Conservation (phyloP, 2,797 vertebrate genomes). For the Psittacula derbiana region DNA sequence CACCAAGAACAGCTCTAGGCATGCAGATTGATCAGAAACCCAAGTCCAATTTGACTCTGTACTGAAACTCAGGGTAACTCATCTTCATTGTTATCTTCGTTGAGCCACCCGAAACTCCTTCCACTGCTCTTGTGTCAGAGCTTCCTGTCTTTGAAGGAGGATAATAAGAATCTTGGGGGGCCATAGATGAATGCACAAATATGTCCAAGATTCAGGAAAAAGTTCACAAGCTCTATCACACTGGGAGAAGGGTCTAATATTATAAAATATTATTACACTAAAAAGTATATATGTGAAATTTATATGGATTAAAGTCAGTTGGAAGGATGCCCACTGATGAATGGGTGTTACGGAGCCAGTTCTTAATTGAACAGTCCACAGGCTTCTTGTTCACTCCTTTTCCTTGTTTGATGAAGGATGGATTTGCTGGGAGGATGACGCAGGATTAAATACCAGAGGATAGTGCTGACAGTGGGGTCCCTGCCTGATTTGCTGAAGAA, state of each 20-base stretch:
- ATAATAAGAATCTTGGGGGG: background rate
- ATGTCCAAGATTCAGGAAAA: background rate
- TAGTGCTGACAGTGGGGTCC: background rate
- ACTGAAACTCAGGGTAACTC: background rate
- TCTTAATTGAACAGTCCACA: conserved; percentile 24
- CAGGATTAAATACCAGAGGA: background rate
- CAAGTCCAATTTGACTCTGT: background rate
- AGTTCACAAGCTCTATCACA: background rate
- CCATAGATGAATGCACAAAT: background rate
- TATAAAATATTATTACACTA: background rate
- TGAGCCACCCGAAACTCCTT: background rate
- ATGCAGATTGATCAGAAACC: background rate
- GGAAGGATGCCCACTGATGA: background rate
- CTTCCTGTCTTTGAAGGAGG: background rate
- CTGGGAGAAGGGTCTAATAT: background rate
- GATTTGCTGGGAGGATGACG: background rate
- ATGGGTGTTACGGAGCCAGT: background rate
- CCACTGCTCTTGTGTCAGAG: background rate
- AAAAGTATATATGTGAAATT: background rate
- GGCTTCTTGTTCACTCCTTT: background rate
- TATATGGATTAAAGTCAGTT: background rate
- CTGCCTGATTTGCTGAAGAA: background rate
- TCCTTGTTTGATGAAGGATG: background rate
- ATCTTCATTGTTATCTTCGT: background rate
- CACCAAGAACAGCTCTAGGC: background rate